Base-by-base conservation (phyloP, 2,888 invertebrate species). In the Cryptosula pallasiana region DNA sequence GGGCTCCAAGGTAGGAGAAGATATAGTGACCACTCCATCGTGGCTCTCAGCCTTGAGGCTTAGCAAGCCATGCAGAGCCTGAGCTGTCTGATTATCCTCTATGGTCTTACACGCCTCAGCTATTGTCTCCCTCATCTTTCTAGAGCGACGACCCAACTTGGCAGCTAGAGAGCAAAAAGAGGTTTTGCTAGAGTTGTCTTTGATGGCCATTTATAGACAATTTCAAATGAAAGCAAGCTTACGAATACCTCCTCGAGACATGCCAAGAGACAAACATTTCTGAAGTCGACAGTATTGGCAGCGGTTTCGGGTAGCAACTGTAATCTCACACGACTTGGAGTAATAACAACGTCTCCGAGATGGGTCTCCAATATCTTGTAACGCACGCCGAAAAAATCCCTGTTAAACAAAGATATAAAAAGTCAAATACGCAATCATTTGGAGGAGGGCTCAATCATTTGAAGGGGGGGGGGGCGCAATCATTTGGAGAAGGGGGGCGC, bases 271-370 rank as follows among this genome's bases (percentile, higher is more conserved):
- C 36, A 81, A 74, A 76, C 82, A 82, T 76, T 81, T 82, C 75
- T 82, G 81, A n/a, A 82, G 78, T 2, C 82, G 77, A 72, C 82
- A 82, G 75, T 81, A 81, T 76, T 82, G 82, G 76, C 82, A 82
- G 71, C 81, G 74, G 76, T 81, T 82, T 55, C 82, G 74, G 1
- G 71, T 55, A 57, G 71, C 13, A 35, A 82, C 79, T 36, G 82
- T 83, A 71, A 84, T 82, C 73, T 84, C 83, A 78, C 84, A 84
- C 75, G 82, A 83, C 74, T 81, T 83, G 74, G 78, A 81, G 78
- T 83, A 84, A 78, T 82, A 84, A 75, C 84, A 84, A 74, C 83
- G 81, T 75, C 82, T 82, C 5, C 83, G 75, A n/a, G 81, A 80
- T 35, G 83, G 83, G 73, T 84, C 83, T 2, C 84, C 83, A 69